These are phyloP conservation scores for Chrysina gloriosa DNA, from an alignment of 2,888 invertebrate genomes.

Conservation along the genomic window DNA sequence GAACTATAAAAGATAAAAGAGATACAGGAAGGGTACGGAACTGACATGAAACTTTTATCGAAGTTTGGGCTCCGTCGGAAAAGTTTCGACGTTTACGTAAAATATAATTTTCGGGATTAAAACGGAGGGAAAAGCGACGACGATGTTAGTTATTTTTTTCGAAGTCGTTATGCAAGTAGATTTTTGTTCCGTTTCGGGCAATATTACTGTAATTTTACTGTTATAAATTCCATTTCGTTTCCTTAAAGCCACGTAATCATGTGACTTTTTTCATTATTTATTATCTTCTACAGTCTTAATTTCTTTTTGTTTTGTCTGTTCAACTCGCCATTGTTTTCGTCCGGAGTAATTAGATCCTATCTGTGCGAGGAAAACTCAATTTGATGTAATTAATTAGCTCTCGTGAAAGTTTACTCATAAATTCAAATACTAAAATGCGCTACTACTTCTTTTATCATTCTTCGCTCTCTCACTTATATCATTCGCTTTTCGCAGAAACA, in stretches of 20 bases:
- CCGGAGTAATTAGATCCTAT: constrained; percentile 15
- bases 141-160: neutral
- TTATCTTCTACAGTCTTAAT: neutral
- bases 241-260: constrained; percentile 8
- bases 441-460: too few relatives aligned
- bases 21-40: constrained; percentile 6
- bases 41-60: constrained; percentile 7
- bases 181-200: too few relatives aligned
- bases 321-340: constrained; percentile 21
- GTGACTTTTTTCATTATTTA: constrained; percentile 16
- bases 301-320: neutral
- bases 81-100: constrained; percentile 11
- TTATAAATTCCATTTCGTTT: too few relatives aligned
- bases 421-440: constrained; percentile 19
- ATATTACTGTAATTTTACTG: too few relatives aligned
- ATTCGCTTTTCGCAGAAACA: neutral
- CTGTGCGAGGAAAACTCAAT: constrained; percentile 17
- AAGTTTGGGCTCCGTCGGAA: neutral
- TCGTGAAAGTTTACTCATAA: constrained; percentile 21
- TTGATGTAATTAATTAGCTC: constrained; percentile 16
- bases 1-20: constrained; percentile 6
- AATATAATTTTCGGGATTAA: neutral
- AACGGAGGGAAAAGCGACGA: constrained; percentile 13
- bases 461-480: neutral
- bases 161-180: neutral